phyloP scores from a whole-genome alignment of 2,113 vertebrate genomes.

The Trichomycterus rosablanca region DNA sequence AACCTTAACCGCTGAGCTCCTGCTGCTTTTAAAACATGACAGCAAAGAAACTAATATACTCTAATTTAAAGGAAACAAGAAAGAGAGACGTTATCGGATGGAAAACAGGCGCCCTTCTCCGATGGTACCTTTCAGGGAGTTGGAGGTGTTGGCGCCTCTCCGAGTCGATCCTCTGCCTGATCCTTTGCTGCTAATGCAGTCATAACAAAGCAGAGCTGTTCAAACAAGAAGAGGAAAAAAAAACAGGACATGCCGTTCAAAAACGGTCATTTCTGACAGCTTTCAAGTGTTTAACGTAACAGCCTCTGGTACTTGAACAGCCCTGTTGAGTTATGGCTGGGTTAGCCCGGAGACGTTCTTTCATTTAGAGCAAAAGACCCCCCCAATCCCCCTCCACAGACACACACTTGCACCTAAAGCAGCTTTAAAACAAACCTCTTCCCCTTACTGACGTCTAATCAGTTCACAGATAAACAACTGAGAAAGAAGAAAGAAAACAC shows the following conservation, averaged over 20 bases:
- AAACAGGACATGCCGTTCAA: slow-evolving; percentile 45
- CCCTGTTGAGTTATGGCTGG: slow-evolving; percentile 64
- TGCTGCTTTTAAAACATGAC: no score
- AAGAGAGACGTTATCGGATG: slow-evolving; percentile 20
- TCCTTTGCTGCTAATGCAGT: slow-evolving; percentile 75
- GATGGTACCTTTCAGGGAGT: slow-evolving; percentile 70
- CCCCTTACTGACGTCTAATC: no score
- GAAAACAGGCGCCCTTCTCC: slow-evolving; percentile 45
- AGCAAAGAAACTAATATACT: no score
- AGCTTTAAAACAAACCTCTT: no score
- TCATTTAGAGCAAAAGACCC: slow-evolving; percentile 23
- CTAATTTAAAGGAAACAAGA: no score
- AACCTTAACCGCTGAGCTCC: no score
- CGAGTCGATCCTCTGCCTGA: slow-evolving; percentile 62
- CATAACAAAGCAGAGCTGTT: slow-evolving; percentile 78
- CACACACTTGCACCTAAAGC: slow-evolving; percentile 12
- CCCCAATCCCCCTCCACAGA: no score
- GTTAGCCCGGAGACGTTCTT: slow-evolving; percentile 48
- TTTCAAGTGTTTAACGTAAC: not conserved
- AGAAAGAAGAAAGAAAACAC: slow-evolving; percentile 34
- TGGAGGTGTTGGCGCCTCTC: slow-evolving; percentile 64
- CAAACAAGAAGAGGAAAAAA: slow-evolving; percentile 50
- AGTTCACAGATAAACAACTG: no score
- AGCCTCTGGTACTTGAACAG: slow-evolving; percentile 57
- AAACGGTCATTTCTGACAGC: slow-evolving; percentile 21